These are phyloP conservation scores for Ernsta delagoae DNA, from an alignment of 2,888 invertebrate species.

Conservation along the genomic window DNA sequence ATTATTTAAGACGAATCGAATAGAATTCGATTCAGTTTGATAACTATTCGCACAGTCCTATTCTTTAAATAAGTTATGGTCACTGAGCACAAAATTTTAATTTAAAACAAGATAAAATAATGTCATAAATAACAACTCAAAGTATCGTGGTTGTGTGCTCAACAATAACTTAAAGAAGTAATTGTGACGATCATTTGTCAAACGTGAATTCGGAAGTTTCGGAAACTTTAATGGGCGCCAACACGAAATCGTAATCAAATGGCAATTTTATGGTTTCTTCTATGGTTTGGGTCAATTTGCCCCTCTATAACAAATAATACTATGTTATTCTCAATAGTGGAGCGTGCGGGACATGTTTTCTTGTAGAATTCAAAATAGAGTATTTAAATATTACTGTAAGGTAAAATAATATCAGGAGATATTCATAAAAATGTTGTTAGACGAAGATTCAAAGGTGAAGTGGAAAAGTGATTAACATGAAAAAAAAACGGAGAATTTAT, in stretches of 20 bases:
- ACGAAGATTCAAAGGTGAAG: too few species aligned
- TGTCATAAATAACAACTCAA: background rate
- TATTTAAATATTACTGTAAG: too few species aligned
- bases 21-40: too few species aligned
- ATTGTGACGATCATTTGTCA: conserved; percentile 24
- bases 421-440: too few species aligned
- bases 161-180: conserved; percentile 2
- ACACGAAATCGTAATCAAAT: conserved; percentile 33
- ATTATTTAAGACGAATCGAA: too few species aligned
- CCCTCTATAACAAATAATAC: background rate
- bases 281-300: conserved; percentile 29
- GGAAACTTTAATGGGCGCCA: conserved; percentile 14
- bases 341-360: too few species aligned
- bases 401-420: too few species aligned
- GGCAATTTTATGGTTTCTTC: conserved; percentile 21
- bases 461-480: too few species aligned
- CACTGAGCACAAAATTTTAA: background rate
- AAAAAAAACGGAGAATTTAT: too few species aligned
- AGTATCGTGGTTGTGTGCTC: background rate
- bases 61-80: too few species aligned
- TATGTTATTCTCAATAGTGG: background rate
- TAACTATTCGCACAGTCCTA: too few species aligned
- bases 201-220: conserved; percentile 20
- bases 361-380: too few species aligned
- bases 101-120: background rate